Conservation (phyloP, 2,797 vertebrate species). For the Hippopotamyrus pictus region DNA sequence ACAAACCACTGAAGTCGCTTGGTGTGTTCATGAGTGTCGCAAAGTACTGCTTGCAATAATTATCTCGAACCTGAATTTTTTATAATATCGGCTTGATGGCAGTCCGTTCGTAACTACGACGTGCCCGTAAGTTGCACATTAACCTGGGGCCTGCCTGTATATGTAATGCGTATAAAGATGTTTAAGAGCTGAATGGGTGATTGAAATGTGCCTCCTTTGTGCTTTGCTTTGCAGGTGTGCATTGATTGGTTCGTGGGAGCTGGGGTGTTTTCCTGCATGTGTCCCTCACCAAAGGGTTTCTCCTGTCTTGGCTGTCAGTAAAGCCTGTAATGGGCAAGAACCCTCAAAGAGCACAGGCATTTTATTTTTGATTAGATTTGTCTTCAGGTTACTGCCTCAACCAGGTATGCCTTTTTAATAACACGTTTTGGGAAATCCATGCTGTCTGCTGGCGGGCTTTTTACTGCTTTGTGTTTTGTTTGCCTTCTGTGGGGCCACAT, state of each 20-base stretch:
- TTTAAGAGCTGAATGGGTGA: not conserved
- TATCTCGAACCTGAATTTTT: not conserved
- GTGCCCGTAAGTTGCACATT: not conserved
- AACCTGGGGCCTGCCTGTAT: not conserved
- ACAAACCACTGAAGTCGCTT: not conserved
- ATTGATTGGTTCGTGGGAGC: slow-evolving; percentile 36
- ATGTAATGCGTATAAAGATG: not conserved
- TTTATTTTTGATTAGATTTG: slow-evolving; percentile 65
- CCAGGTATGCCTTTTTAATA: slow-evolving; percentile 43
- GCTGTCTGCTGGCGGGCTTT: not conserved
- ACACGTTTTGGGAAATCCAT: not conserved
- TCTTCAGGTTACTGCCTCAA: slow-evolving; percentile 53
- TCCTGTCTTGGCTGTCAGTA: slow-evolving; percentile 58
- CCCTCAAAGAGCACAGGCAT: slow-evolving; percentile 71
- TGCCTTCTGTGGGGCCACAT: not conserved
- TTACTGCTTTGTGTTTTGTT: not conserved
- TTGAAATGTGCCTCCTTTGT: not conserved
- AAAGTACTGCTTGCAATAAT: not conserved
- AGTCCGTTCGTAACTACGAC: not conserved
- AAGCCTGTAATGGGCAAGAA: slow-evolving; percentile 92
- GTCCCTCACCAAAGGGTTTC: slow-evolving; percentile 48
- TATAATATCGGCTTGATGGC: not conserved
- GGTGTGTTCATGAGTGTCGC: not conserved
- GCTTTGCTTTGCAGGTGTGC: slow-evolving; percentile 48
- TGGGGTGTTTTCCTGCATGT: slow-evolving; percentile 46